Base-by-base conservation (phyloP, 2,888 invertebrate genomes). In the Clunio marinus region DNA sequence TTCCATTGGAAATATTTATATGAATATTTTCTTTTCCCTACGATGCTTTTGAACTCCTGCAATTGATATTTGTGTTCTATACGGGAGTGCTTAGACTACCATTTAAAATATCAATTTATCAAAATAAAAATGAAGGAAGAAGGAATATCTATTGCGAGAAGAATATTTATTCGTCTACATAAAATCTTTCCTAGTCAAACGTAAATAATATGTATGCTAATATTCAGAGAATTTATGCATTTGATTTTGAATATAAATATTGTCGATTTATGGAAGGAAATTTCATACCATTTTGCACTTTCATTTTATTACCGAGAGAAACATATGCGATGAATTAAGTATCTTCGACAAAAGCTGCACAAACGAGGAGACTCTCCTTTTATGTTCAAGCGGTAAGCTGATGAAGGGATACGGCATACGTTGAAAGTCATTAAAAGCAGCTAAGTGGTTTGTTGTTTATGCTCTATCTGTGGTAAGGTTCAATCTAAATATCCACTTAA, bases 401-500 rank as follows among this genome's bases (percentile, higher is more conserved):
- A 57, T 57, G 57, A 57, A 57, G 57, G n/a, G 25, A 57, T 57
- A 27, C 27, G 51, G n/a, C 57, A 27, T 27, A 57, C 57, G 27
- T 27, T 27, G 27, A 20, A 15, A 57, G 15, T 57, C 57, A 51
- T 51, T 27, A 57, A 57, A 59, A 25, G 35, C 25, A 35, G 32
- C 51, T 22, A 22, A 51, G 51, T 51, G 51, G 7, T 51, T 51
- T 51, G 22, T 59, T 59, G 59, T 35, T 59, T 35, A 32, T 59
- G 59, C 20, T 59, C 59, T 59, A 59, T 59, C 59, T 59, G 35
- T 25, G 28, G 28, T 25, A 7, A 25, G 27, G 59, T 59, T 27
- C 15, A 35, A 59, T 59, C 35, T 59, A n/a, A 59, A 28, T 32
- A 35, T 35, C 59, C 35, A 35, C 59, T 59, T 59, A 59, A 59